Conservation (phyloP, 2,113 vertebrate genomes). For the Ammodytes marinus region DNA sequence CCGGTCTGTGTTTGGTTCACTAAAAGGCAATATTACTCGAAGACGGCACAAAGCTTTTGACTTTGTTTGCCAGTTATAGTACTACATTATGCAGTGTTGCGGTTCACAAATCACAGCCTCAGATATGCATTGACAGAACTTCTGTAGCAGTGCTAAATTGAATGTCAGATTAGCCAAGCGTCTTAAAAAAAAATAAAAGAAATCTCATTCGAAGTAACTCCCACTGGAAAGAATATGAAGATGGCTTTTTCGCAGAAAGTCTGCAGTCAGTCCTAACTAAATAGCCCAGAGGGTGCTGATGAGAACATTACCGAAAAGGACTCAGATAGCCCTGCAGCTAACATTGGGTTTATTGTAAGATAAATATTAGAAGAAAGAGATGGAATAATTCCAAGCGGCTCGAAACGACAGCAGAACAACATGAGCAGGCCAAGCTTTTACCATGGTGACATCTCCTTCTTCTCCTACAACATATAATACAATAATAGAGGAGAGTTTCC, state of each 20-base stretch:
- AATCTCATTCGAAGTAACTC: slow-evolving; percentile 45
- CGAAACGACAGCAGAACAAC: slow-evolving; percentile 64
- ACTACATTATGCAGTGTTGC: not conserved
- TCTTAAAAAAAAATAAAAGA: slow-evolving; percentile 22
- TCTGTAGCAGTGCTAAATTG: slow-evolving; percentile 23
- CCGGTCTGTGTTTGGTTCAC: not conserved
- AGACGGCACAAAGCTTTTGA: slow-evolving; percentile 23
- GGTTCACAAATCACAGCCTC: not conserved
- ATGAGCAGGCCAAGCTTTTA: slow-evolving; percentile 62
- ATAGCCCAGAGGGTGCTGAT: slow-evolving; percentile 69
- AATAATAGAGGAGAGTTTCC: slow-evolving; percentile 73
- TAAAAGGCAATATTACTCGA: not conserved
- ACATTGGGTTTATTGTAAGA: slow-evolving; percentile 73
- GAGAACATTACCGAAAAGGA: slow-evolving; percentile 68
- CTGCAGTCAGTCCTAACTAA: slow-evolving; percentile 67
- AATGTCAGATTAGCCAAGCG: slow-evolving; percentile 34
- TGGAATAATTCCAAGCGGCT: slow-evolving; percentile 63
- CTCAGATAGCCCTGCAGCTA: slow-evolving; percentile 64
- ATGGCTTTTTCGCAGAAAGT: slow-evolving; percentile 27
- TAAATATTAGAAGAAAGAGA: slow-evolving; percentile 75
- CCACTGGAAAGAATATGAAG: slow-evolving; percentile 48
- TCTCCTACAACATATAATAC: slow-evolving; percentile 52
- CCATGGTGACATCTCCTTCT: slow-evolving; percentile 78
- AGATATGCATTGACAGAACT: slow-evolving; percentile 16
- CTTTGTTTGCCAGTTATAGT: not conserved